Percentiles rank a stretch among this genome's conserved stretches.
Conservation (phyloP, 2,888 invertebrate species). For the Hecatera dysodea region DNA sequence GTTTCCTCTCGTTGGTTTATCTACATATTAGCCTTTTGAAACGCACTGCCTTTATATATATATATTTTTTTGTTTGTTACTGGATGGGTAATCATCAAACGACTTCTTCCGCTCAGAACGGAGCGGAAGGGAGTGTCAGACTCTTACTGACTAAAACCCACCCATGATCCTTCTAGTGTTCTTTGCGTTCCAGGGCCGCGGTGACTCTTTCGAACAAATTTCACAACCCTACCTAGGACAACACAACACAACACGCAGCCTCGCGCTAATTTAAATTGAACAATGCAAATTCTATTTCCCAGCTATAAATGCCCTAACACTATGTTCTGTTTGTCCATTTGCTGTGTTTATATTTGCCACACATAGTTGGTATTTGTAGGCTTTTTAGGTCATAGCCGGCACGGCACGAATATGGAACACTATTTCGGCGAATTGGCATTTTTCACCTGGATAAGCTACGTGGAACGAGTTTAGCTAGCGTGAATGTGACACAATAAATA, state of each 20-base stretch:
- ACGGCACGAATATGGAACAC: conserved; percentile 59
- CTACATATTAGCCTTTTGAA: neutral
- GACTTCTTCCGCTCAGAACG: too few relatives aligned
- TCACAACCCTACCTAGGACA: too few relatives aligned
- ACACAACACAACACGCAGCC: too few relatives aligned
- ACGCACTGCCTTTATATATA: too few relatives aligned
- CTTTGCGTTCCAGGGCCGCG: too few relatives aligned
- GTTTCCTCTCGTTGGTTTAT: neutral
- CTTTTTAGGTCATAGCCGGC: conserved; percentile 65
- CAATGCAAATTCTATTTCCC: conserved; percentile 30
- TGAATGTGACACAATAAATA: conserved; percentile 14
- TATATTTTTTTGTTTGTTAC: too few relatives aligned
- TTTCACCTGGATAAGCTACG: conserved; percentile 45
- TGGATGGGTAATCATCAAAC: too few relatives aligned
- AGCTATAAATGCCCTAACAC: conserved; percentile 18
- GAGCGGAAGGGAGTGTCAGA: too few relatives aligned
- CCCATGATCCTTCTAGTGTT: too few relatives aligned
- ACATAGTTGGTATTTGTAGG: conserved; percentile 54
- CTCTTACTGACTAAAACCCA: too few relatives aligned
- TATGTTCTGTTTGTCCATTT: conserved; percentile 57
- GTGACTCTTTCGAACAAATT: too few relatives aligned
- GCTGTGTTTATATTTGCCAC: conserved; percentile 58
- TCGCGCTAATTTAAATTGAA: conserved; percentile 15
- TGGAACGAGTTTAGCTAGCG: conserved; percentile 20
- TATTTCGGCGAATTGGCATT: conserved; percentile 58